Percentiles rank a stretch among this genome's conserved stretches.
Conservation (phyloP, 2,113 vertebrate genomes). For the Anolis carolinensis region DNA sequence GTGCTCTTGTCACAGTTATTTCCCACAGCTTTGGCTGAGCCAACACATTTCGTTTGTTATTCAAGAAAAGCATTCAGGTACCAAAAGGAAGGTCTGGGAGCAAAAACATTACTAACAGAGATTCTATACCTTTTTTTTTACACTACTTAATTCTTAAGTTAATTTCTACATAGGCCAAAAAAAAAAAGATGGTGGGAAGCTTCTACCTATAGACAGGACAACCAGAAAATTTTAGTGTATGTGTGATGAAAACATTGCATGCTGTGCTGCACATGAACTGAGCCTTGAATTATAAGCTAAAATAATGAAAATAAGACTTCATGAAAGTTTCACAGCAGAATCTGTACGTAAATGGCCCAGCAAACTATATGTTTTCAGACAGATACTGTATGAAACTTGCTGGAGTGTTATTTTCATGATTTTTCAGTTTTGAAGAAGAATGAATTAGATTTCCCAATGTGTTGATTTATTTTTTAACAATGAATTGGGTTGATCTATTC, state of each 20-base stretch:
- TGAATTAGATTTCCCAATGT: no score
- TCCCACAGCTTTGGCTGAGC: fast-evolving
- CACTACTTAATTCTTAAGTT: not conserved
- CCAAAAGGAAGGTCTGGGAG: not conserved
- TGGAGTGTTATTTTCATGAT: not conserved
- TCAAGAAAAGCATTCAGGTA: not conserved
- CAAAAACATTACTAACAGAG: not conserved
- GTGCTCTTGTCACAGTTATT: not conserved
- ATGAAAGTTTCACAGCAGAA: constrained; percentile 24
- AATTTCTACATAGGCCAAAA: constrained; percentile 21
- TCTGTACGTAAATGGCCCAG: constrained; percentile 6
- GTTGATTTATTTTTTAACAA: no score
- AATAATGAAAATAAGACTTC: not conserved
- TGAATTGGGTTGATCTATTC: no score
- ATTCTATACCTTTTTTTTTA: not conserved
- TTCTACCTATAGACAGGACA: not conserved
- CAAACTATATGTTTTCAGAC: no score
- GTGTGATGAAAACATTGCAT: constrained; percentile 2
- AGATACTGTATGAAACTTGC: not conserved
- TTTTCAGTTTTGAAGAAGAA: not conserved
- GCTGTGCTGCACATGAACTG: not conserved
- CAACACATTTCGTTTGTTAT: not conserved
- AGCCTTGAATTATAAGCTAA: not conserved
- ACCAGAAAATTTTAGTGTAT: not conserved
- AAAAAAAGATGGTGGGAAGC: not conserved